Evolutionary conservation across 2,888 invertebrate genomes (phyloP).

Genomic region (Zhengitettix transpicula): DNA sequence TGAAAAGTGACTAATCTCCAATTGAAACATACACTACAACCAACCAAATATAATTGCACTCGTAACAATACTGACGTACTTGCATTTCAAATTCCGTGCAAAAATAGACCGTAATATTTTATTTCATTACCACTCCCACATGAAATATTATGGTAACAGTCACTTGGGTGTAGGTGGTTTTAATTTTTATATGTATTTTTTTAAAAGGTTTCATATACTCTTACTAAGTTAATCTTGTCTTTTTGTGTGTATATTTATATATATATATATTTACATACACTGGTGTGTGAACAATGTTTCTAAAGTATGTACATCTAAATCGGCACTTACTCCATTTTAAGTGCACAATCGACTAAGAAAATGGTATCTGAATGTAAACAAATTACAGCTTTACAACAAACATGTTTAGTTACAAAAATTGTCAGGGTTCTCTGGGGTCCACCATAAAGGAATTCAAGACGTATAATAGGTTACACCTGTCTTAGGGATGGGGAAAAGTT

Average conservation of each 20-base stretch:
- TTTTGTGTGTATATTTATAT: background rate
- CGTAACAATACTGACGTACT: background rate
- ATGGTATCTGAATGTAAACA: no score
- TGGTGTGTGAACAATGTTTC: background rate
- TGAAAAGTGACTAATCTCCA: no score
- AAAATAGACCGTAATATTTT: background rate
- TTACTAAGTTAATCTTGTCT: background rate
- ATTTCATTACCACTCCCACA: background rate
- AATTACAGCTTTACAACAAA: no score
- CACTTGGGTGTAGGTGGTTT: background rate
- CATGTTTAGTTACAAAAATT: no score
- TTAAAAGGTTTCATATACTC: background rate
- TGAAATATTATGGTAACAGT: background rate
- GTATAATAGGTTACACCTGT: no score
- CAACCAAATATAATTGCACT: background rate
- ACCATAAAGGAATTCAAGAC: no score
- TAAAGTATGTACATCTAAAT: no score
- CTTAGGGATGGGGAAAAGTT: no score
- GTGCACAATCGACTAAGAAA: no score
- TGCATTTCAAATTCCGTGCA: background rate
- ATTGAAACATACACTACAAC: background rate
- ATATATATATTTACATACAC: background rate
- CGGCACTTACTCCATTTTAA: no score
- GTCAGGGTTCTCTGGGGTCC: no score
- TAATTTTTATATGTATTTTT: background rate